Evolutionary conservation across 2,113 vertebrate genomes (phyloP), one percentile per base, ranked within the genome.

Genomic region (Callipepla squamata): DNA sequence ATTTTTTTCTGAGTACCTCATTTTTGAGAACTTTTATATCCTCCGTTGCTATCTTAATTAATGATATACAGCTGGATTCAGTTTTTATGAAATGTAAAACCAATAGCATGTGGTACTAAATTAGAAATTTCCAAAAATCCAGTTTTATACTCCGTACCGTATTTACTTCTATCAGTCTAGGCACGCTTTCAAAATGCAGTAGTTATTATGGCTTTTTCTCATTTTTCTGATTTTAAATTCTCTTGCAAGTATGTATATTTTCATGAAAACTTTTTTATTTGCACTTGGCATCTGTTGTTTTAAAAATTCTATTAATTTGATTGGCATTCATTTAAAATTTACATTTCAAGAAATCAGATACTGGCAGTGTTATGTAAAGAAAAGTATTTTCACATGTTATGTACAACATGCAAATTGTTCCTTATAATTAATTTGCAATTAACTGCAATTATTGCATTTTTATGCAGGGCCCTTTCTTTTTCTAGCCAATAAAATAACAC

Each of bases 131-230:
- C 65, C 42, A 92, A 95, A 78, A 57, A 44, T 47, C 51, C 45
- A 34, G 1, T 92, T 92, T 95, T 89, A 89, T 91, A 84, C 47
- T 95, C 32, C 89, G 51, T 28, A 19, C 86, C 79, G 87, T 90
- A 85, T 82, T 94, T 90, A 69, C 30, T 94, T 76, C 87, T 81
- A 67, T 80, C 94, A 91, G 28, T 85, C 55, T 76, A 83, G 30
- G 38, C 55, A 62, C 65, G 40, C 93, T 95, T 95, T 94, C 95
- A 94, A 95, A 96, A 91, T 90, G 26, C 51, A 80, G 55, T 58
- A 80, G 15, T 36, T 34, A 36, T 50, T 16, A n/a, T 23, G 28
- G 58, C 65, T 40, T 44, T 68, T 8, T 30, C 92, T 67, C 44
- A 9, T 15, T 85, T 80, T 83, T 76, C 40, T 90, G 53, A 32